These are phyloP conservation scores for Botrylloides violaceus DNA, from an alignment of 23 tunicate genomes.

Conservation along the genomic window DNA sequence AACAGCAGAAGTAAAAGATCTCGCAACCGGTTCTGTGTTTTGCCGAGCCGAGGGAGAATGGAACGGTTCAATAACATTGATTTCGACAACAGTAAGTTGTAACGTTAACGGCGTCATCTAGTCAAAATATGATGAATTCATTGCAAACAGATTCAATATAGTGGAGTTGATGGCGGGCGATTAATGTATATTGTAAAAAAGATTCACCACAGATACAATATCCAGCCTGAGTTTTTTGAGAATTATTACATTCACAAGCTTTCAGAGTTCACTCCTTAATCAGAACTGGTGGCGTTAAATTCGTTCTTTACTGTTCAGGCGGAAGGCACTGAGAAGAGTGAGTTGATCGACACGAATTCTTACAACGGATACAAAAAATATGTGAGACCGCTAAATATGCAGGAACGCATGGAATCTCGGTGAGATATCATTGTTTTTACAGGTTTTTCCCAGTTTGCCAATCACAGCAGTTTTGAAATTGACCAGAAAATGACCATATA, in stretches of 20 bases:
- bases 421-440: slow-evolving; percentile 1
- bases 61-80: slow-evolving; percentile 51
- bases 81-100: slow-evolving; percentile 26
- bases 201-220: too few species aligned
- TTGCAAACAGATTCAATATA: too few species aligned
- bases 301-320: background rate
- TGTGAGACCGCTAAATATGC: slow-evolving; percentile 52
- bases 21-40: slow-evolving; percentile 38
- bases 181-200: too few species aligned
- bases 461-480: too few species aligned
- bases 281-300: background rate
- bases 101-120: too few species aligned
- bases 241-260: too few species aligned
- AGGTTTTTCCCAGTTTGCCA: slow-evolving; percentile 2
- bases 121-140: too few species aligned
- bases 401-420: slow-evolving; percentile 72
- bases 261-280: too few species aligned
- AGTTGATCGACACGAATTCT: slow-evolving; percentile 24
- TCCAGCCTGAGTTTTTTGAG: too few species aligned
- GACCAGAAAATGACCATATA: background rate
- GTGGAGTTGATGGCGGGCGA: too few species aligned
- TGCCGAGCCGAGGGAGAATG: slow-evolving; percentile 74
- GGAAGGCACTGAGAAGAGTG: slow-evolving; percentile 17
- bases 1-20: slow-evolving; percentile 63
- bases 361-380: slow-evolving; percentile 30